phyloP scores from a whole-genome alignment of 2,797 vertebrate genomes.

The Apodemus agrarius region DNA sequence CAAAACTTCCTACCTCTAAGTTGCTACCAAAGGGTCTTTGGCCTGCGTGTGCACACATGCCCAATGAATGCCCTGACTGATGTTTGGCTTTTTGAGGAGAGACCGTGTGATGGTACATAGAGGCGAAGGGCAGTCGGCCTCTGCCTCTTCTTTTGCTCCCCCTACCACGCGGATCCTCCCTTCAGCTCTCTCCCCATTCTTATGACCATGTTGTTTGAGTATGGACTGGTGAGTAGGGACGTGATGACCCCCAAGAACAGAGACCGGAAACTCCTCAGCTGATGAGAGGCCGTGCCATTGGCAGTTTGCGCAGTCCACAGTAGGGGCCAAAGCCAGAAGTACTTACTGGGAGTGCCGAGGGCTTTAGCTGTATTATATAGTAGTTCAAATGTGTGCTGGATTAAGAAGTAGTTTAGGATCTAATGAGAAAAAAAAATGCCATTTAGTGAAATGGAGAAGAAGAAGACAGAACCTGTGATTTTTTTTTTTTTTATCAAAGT shows the following conservation, averaged over 20 bases:
- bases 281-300: not conserved
- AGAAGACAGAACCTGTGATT: not conserved
- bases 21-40: conserved; percentile 71
- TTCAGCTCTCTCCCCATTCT: conserved; percentile 37
- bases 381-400: conserved; percentile 42
- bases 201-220: conserved; percentile 3
- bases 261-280: not conserved
- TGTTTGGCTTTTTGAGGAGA: conserved; percentile 62
- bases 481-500: not conserved
- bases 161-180: not conserved
- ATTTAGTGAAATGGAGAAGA: conserved; percentile 32
- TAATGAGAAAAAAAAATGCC: conserved; percentile 44
- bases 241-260: not conserved
- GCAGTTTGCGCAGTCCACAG: not conserved
- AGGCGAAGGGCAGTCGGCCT: not conserved
- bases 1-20: conserved; percentile 75
- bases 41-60: conserved; percentile 50
- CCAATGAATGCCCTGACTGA: conserved; percentile 59
- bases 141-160: not conserved
- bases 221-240: not conserved
- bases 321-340: not conserved
- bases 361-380: conserved; percentile 35
- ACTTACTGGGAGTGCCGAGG: not conserved
- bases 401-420: conserved; percentile 46
- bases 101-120: not conserved